Evolutionary conservation across 2,888 invertebrate genomes (phyloP).

Genomic region (Labia minor): DNA sequence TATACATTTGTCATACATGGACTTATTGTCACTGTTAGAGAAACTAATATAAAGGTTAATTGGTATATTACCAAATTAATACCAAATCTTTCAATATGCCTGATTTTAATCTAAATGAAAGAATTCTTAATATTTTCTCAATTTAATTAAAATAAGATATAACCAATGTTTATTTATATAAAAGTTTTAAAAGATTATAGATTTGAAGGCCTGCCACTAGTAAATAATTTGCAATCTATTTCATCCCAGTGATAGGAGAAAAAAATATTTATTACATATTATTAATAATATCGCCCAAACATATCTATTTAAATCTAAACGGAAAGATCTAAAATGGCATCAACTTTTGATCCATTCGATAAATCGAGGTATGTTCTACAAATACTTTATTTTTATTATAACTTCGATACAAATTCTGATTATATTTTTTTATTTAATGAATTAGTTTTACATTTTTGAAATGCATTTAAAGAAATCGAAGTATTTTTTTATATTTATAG

Average conservation of each 20-base stretch:
- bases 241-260: background rate
- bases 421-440: constrained; percentile 18
- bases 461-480: no score
- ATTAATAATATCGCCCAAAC: background rate
- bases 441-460: background rate
- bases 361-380: constrained; percentile 46
- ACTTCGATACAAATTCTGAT: background rate
- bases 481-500: background rate
- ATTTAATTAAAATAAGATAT: background rate
- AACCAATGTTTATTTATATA: background rate
- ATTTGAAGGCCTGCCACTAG: background rate
- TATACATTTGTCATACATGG: background rate
- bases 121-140: background rate
- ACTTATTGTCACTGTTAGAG: background rate
- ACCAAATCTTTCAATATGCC: background rate
- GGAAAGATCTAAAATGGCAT: constrained; percentile 41
- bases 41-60: background rate
- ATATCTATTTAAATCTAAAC: background rate
- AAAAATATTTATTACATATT: background rate
- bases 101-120: background rate
- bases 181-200: background rate
- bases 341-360: constrained; percentile 58
- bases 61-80: background rate
- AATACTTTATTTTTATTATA: constrained; percentile 17
- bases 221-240: background rate